Evolutionary conservation across 2,797 vertebrate genomes (phyloP), one percentile per base, ranked within the genome.

Genomic region (Lithobates pipiens): DNA sequence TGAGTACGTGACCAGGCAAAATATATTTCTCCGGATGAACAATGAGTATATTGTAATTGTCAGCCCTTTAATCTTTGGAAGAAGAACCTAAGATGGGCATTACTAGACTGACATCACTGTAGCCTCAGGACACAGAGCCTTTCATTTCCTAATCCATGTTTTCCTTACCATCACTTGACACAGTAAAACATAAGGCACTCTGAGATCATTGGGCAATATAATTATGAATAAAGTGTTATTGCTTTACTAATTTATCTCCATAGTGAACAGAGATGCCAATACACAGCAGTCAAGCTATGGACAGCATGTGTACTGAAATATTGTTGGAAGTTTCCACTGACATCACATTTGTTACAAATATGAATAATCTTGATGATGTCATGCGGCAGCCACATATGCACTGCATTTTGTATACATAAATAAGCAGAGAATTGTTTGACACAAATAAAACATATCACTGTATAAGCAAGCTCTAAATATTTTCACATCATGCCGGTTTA

Each of bases 391-490:
- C 27, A 67, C 65, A 67, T 67, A 67, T 67, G 65, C 25, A 67
- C n/a, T 29, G 27, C 65, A 67, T 67, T 25, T 67, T 27, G 10
- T n/a, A 23, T 67, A 15, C 65, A 67, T 67, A 67, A 67, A 67
- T 67, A 67, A 67, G 27, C 27, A 3, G 6, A 67, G 65, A 15
- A 5, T 27, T 67, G 65, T 67, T 67, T 67, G 65, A 67, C 65
- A 67, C 65, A 67, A 67, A 67, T 29, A 67, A 67, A 67, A 67
- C 65, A 67, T 61, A 61, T 25, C 65, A 67, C 65, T 67, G 65
- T 67, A 15, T 67, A 67, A 67, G 13, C 65, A 67, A 25, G 27
- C 65, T 67, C 11, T 10, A 29, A 25, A 25, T 25, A 67, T 27
- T 11, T 67, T 67, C 65, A 67, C 54, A 61, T 61, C 21, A 61